Base-by-base conservation (phyloP, 2,113 vertebrate species). In the Hystrix cristata region DNA sequence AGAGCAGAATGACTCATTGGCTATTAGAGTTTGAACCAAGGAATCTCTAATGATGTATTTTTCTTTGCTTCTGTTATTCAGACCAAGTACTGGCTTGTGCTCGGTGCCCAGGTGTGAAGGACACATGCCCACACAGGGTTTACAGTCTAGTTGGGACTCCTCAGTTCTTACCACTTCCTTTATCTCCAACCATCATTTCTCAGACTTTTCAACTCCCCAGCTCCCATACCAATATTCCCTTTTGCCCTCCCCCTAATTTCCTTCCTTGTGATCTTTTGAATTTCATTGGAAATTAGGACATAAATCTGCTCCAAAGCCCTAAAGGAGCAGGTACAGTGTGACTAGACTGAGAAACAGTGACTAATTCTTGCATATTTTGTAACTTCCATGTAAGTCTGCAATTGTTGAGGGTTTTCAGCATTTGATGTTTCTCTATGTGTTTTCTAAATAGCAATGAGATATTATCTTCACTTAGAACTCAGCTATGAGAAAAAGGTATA, bases 401-500 rank as follows among this genome's bases (percentile, higher is more conserved):
- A 79, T 93, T 96, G 51, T 91, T 88, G 59, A 92, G 64, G 48
- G 5, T 86, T 95, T 96, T 82, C 19, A 64, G 80, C 65, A 82
- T 86, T 95, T 84, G 91, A 60, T 94, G 43, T 94, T 94, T 97
- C 31, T 82, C 43, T 96, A 46, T 57, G 78, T 67, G 71, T 85
- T 97, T 96, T 96, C 71, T 94, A 94, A 97, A 86, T 34, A 69
- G 69, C 81, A 85, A 94, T 64, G 29, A 92, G 80, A 13, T 92
- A 51, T 59, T 81, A 38, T 72, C 23, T 81, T 94, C 65, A 74
- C 76, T 79, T 94, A 82, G 69, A 92, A 88, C 53, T 90, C 95
- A 78, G 59, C 57, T 90, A 13, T 97, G 48, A 25, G 53, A 79
- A 64, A 78, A 93, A 87, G 59, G 38, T 79, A 84, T 64, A 94